phyloP scores from a whole-genome alignment of 2,113 vertebrate genomes.

The Lipotes vexillifer region DNA sequence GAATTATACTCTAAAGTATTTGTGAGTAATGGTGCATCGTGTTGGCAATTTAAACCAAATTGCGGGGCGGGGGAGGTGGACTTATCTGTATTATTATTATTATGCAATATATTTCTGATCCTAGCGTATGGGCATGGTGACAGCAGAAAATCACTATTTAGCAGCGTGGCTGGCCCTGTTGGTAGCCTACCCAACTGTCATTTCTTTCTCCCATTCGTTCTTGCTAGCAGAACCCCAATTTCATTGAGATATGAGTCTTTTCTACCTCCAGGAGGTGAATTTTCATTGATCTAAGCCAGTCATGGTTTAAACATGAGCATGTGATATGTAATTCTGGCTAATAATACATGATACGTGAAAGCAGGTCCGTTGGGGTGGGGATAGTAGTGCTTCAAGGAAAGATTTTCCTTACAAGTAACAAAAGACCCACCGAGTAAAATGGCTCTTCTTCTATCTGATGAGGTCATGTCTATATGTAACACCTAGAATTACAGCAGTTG shows the following conservation, averaged over 20 bases:
- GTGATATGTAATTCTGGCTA: neutral
- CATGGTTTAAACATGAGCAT: neutral
- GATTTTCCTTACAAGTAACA: neutral
- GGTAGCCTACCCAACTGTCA: neutral
- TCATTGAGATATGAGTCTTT: neutral
- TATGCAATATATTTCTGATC: neutral
- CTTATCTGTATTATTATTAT: neutral
- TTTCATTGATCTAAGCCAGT: neutral
- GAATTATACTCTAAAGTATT: neutral
- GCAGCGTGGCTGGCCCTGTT: neutral
- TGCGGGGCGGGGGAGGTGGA: neutral
- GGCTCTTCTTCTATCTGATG: neutral
- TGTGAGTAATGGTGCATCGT: neutral
- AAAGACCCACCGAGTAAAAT: neutral
- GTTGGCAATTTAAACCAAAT: neutral
- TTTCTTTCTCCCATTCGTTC: neutral
- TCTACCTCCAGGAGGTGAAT: neutral
- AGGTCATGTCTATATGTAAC: neutral
- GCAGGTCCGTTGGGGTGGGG: neutral
- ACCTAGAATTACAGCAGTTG: neutral
- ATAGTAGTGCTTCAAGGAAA: neutral
- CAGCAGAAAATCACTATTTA: neutral
- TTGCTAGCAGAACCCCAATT: neutral
- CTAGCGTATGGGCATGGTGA: neutral
- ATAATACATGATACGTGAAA: neutral